Evolutionary conservation across 2,888 invertebrate genomes (phyloP).

Genomic region (Pristionchus japonicus): DNA sequence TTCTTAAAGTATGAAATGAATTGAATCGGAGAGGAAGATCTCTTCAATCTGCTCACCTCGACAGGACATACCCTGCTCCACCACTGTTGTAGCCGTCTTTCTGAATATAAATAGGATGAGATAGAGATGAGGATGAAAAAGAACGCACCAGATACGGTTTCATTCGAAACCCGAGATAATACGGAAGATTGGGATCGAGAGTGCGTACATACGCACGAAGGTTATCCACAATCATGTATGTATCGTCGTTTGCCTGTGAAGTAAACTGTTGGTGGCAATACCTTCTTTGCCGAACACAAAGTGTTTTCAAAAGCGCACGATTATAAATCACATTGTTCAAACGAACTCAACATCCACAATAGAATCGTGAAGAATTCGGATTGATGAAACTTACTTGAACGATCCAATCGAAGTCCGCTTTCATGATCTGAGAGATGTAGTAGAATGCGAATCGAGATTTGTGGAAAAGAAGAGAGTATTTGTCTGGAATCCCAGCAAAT

Average conservation of each 20-base stretch:
- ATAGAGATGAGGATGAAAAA: no score
- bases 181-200: conserved; percentile 57
- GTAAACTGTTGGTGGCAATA: neutral
- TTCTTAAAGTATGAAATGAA: no score
- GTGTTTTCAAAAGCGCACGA: no score
- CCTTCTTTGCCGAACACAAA: no score
- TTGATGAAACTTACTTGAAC: conserved; percentile 56
- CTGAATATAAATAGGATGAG: neutral
- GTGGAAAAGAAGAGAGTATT: conserved; percentile 61
- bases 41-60: conserved; percentile 50
- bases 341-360: no score
- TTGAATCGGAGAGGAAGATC: no score
- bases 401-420: conserved; percentile 66
- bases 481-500: conserved; percentile 61
- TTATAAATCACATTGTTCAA: no score
- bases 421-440: conserved; percentile 59
- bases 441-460: conserved; percentile 63
- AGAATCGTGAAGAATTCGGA: neutral
- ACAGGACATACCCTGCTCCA: conserved; percentile 65
- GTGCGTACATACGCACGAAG: conserved; percentile 55
- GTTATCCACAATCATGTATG: conserved; percentile 66
- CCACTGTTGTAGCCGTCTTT: conserved; percentile 67
- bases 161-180: conserved; percentile 63
- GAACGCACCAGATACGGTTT: conserved; percentile 61
- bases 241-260: conserved; percentile 66